A percentile compares a stretch with the other conserved stretches of the same genome.
phyloP scores from a whole-genome alignment of 2,113 vertebrate genomes.

The Ciconia stormi region DNA sequence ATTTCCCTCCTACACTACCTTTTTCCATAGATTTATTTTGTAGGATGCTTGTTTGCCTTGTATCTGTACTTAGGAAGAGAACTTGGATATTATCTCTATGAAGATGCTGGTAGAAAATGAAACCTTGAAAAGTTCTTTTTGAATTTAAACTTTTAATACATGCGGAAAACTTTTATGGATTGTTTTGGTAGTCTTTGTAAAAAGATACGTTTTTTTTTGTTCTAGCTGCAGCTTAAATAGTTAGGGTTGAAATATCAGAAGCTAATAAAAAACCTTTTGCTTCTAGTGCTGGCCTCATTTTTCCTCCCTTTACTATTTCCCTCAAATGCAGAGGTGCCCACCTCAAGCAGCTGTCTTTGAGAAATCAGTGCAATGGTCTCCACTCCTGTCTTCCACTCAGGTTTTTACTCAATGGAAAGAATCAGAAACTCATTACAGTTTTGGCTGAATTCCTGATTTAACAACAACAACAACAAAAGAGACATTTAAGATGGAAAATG shows the following conservation, averaged over 20 bases:
- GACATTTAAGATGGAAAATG: neutral
- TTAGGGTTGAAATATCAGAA: constrained; percentile 26
- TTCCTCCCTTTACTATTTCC: neutral
- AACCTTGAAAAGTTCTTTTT: constrained; percentile 26
- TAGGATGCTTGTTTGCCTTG: constrained; percentile 56
- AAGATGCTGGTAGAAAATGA: constrained; percentile 63
- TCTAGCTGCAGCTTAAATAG: constrained; percentile 47
- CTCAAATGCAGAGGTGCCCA: neutral
- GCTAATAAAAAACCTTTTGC: constrained; percentile 60
- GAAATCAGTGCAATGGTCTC: neutral
- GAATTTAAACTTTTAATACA: constrained; percentile 51
- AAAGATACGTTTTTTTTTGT: neutral
- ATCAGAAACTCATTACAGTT: neutral
- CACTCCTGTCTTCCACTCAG: neutral
- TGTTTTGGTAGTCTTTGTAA: constrained; percentile 46
- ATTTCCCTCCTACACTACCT: constrained; percentile 22
- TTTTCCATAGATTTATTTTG: constrained; percentile 17
- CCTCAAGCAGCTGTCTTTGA: neutral
- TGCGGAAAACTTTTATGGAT: neutral
- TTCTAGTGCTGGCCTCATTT: neutral
- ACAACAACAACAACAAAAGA: neutral
- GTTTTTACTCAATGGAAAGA: neutral
- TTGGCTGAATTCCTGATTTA: neutral
- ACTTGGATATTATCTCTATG: constrained; percentile 57
- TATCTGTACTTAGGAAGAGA: constrained; percentile 69